Evolutionary conservation across 2,113 vertebrate species (phyloP), one percentile per base, ranked within the genome.

Genomic region (Erinaceus europaeus): DNA sequence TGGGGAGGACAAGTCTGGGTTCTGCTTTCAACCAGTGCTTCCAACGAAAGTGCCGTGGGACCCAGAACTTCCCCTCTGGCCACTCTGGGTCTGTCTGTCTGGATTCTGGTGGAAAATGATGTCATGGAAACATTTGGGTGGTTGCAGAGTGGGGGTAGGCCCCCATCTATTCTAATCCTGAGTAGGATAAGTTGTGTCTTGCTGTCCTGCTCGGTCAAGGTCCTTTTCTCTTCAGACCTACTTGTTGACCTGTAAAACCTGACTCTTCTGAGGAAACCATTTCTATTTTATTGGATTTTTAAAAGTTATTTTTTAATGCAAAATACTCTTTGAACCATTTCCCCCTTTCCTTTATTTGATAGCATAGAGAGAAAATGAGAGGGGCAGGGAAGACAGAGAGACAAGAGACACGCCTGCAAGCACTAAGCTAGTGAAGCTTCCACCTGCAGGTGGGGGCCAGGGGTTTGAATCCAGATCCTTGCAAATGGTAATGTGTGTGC

Each of bases 1-100:
- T 78, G 72, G 80, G 23, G 86, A 61, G 82, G 62, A 52, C 2
- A 3, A n/a, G 2, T 77, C 61, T 50, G 46, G 4, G 32, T 77
- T 59, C 73, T 29, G 68, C 72, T 90, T 75, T 23, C 42, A 77
- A 84, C 72, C 68, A 71, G 78, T 79, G 25, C 36, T 50, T 88
- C 40, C 57, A 10, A 91, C 68, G 61, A 34, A 68, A 79, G 69
- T 38, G 9, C 10, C 0, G 4, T 21, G 73, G 82, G 76, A 67
- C 27, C 38, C 3, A 13, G 38, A 82, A 72, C 38, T 42, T 90
- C 36, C 59, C 44, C 17, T 5, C 34, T 17, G 40, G 32, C 68
- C 69, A 52, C 50, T 53, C 0, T 5, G 46, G 57, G 53, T 62
- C 44, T n/a, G n/a, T 91, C 40, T 55, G 14, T 6, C 65, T 59